Base-by-base conservation (phyloP, 2,797 vertebrate species). In the Chelidonichthys spinosus region DNA sequence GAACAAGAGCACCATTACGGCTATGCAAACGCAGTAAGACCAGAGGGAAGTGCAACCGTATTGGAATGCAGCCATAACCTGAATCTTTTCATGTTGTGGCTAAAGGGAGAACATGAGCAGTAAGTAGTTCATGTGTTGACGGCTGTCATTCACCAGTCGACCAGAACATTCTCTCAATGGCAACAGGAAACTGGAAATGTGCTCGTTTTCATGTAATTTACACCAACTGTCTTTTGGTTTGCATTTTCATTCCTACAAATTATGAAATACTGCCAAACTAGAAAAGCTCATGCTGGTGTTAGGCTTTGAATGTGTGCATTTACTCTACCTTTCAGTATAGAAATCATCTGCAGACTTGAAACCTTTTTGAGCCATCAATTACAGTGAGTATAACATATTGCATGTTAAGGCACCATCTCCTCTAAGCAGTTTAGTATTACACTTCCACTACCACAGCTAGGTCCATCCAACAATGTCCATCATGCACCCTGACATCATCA, bases 11-110 rank as follows among this genome's bases (percentile, higher is more conserved):
- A 43, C 4, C n/a, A 36, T 60, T 14, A 42, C 8, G 44, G 39
- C 33, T 37, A 25, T 66, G 8, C 13, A 58, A 36, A 60, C 36
- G 17, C 17, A 70, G 14, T 46, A 7, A 35, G 46, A 71, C 2
- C 40, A 55, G 36, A 55, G 47, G 33, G 35, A 65, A 49, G 15
- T 43, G 52, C 58, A 50, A 61, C 56, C 14, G 10, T 63, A 50
- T 18, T 55, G 39, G 44, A 59, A 17, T 14, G 3, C 61, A 37
- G 47, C 33, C 33, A 42, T 7, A 2, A 40, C 15, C 5, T 18
- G 49, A 54, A n/a, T 56, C 37, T 53, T 25, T 53, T 6, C 46
- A 47, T 58, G 18, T 15, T 46, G 49, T 17, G 64, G 18, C 55
- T 47, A n/a, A 44, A 46, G 9, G 18, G 9, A 63, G 13, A 7